Evolutionary conservation across 2,888 invertebrate species (phyloP), one percentile per base, ranked within the genome.

Genomic region (Xestia ashworthii): DNA sequence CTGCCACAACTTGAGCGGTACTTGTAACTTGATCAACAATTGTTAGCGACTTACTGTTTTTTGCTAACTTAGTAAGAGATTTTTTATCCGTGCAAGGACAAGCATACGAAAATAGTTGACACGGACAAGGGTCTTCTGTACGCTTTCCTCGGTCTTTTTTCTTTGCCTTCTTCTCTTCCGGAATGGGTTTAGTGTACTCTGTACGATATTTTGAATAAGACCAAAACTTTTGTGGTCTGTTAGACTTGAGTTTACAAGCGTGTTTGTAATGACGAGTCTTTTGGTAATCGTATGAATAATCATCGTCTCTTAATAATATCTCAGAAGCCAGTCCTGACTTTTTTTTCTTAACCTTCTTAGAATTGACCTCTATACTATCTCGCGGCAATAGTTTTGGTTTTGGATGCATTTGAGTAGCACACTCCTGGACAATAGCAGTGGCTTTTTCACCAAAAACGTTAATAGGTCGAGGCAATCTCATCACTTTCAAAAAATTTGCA

Each of bases 101-200:
- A 22, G 93, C 92, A 77, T 95, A 95, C 9, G 95, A 94, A 90
- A 95, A 95, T 78, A 95, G 87, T 88, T 95, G 94, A 85, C 95
- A 95, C 0, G 95, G 95, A 80, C 95, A 95, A 8, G 95, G 95
- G 77, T 95, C 91, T 84, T 94, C 93, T 8, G 84, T 91, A 19
- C 90, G 91, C 74, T 93, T 93, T 2, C 90, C 90, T 44, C 82
- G 89, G 16, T 93, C 91, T 86, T 93, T 94, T 80, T 90, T 94
- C 86, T 90, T 94, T 44, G 44, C 70, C 78, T 91, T 93, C 75
- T 91, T 93, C 74, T 93, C 91, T 87, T 93, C 92, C n/a, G 85
- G 74, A 53, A 88, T 82, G n/a, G 93, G 92, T 75, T 92, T 93
- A 9, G 92, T 92, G 81, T 91, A 92, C 58, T 94, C 95, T 3